These are phyloP conservation scores for Drosophila meridiana DNA, from an alignment of 2,888 invertebrate species.

Conservation along the genomic window DNA sequence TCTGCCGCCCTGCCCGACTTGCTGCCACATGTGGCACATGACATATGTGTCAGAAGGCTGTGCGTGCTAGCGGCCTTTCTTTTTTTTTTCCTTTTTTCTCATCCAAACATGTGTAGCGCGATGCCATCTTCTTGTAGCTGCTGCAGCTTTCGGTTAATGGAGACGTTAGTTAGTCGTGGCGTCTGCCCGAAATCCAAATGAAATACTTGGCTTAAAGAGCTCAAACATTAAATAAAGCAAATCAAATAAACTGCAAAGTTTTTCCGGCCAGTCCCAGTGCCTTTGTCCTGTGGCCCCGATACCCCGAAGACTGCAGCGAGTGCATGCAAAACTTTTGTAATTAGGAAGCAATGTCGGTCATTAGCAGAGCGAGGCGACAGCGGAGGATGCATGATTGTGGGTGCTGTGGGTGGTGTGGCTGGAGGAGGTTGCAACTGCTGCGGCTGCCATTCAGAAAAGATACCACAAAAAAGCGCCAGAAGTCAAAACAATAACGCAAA, in stretches of 20 bases:
- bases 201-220: slow-evolving; percentile 63
- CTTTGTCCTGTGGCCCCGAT: slow-evolving; percentile 1
- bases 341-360: slow-evolving; percentile 82
- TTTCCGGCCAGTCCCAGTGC: slow-evolving; percentile 4
- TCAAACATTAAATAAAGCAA: slow-evolving; percentile 71
- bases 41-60: slow-evolving; percentile 60
- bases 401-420: neutral
- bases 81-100: neutral
- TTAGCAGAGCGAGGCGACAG: slow-evolving; percentile 60
- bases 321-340: slow-evolving; percentile 81
- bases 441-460: slow-evolving; percentile 35
- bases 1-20: slow-evolving; percentile 36
- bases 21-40: slow-evolving; percentile 69
- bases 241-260: slow-evolving; percentile 75
- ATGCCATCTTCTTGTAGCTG: slow-evolving; percentile 36
- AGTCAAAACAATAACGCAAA: slow-evolving; percentile 79
- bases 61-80: slow-evolving; percentile 29
- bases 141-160: slow-evolving; percentile 55
- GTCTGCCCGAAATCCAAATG: slow-evolving; percentile 45
- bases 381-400: neutral
- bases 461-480: slow-evolving; percentile 65
- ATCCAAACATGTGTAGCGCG: slow-evolving; percentile 60
- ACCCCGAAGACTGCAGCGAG: slow-evolving; percentile 45
- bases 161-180: slow-evolving; percentile 59
- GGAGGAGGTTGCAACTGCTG: neutral